phyloP scores from a whole-genome alignment of 2,113 vertebrate species.

The Percopsis transmontana region DNA sequence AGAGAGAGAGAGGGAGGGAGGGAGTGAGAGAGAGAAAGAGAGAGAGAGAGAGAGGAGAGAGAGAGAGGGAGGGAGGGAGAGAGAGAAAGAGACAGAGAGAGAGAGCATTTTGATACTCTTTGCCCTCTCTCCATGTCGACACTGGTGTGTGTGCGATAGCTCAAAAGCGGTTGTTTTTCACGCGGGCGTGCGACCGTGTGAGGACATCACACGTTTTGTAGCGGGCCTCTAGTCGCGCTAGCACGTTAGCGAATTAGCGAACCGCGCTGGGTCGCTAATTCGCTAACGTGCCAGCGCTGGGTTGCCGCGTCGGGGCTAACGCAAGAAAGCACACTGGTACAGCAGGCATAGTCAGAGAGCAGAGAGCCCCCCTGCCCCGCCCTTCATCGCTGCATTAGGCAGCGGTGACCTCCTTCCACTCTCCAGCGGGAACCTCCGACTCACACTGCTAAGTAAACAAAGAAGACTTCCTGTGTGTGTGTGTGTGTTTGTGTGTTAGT shows the following conservation, averaged over 20 bases:
- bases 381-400: no score
- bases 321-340: no score
- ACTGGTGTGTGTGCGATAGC: neutral
- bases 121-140: neutral
- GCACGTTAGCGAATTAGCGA: no score
- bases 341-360: no score
- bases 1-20: neutral
- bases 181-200: neutral
- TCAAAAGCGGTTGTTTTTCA: neutral
- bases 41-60: neutral
- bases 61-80: neutral
- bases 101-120: neutral
- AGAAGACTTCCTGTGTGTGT: neutral
- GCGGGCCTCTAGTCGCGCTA: neutral
- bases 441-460: constrained; percentile 5
- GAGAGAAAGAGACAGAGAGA: neutral
- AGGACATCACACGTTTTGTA: neutral
- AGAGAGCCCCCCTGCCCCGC: no score
- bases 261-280: no score
- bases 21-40: neutral
- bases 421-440: neutral
- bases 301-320: no score
- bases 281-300: no score
- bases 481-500: neutral
- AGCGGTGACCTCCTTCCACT: neutral